A percentile compares a stretch with the other conserved stretches of the same genome.
These are phyloP conservation scores for Chironomus tentans DNA, from an alignment of 2,888 invertebrate genomes.

Conservation along the genomic window DNA sequence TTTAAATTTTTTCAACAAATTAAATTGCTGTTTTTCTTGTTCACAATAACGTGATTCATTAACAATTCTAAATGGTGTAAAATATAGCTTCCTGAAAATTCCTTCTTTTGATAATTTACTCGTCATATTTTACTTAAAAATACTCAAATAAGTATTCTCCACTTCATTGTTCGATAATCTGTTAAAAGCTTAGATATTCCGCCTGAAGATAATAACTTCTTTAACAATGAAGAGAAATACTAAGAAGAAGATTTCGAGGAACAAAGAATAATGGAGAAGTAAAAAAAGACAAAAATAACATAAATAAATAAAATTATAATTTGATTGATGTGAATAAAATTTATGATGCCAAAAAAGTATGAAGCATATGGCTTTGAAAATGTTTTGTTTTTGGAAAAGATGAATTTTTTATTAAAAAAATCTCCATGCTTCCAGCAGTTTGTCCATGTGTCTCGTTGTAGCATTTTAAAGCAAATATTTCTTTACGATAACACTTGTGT, in stretches of 20 bases:
- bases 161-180: background rate
- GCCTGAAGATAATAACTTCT: too few species aligned
- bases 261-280: background rate
- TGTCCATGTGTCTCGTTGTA: too few species aligned
- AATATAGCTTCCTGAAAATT: background rate
- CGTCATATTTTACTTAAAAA: background rate
- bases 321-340: background rate
- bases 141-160: background rate
- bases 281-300: background rate
- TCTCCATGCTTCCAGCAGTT: too few species aligned
- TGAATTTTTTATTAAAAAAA: too few species aligned
- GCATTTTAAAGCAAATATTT: too few species aligned
- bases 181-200: background rate
- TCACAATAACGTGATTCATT: background rate
- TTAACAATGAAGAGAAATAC: background rate
- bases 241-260: background rate
- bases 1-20: too few species aligned
- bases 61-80: background rate
- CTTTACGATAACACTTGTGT: too few species aligned
- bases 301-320: background rate
- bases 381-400: too few species aligned
- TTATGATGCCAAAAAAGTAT: background rate
- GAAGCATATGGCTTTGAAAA: background rate
- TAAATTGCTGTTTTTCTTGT: too few species aligned
- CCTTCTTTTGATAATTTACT: background rate